phyloP scores from a whole-genome alignment of 2,888 invertebrate genomes.

The Mycogona germanica region DNA sequence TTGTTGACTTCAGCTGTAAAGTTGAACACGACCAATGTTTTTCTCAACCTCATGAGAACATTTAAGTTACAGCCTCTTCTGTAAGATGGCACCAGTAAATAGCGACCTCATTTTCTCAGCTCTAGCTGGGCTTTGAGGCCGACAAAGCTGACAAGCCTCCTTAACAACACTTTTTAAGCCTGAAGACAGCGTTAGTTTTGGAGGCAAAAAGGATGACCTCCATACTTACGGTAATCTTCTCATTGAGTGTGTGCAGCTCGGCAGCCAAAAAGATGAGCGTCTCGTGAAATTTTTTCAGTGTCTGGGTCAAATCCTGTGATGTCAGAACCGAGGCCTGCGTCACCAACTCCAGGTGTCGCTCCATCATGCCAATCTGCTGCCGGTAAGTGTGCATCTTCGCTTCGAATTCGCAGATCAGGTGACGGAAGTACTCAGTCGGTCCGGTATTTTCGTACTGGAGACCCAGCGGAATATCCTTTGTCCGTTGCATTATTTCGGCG shows the following conservation, averaged over 20 bases:
- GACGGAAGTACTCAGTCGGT: slow-evolving; percentile 56
- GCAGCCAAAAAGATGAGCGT: slow-evolving; percentile 79
- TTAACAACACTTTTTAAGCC: too few species aligned
- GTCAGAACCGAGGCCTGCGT: slow-evolving; percentile 50
- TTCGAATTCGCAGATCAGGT: slow-evolving; percentile 55
- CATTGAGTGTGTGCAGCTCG: slow-evolving; percentile 65
- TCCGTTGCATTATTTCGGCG: slow-evolving; percentile 64
- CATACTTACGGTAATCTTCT: slow-evolving; percentile 45
- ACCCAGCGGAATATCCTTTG: slow-evolving; percentile 60
- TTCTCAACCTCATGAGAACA: too few species aligned
- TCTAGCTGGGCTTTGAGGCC: too few species aligned
- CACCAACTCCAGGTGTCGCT: slow-evolving; percentile 54
- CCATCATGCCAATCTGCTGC: slow-evolving; percentile 56
- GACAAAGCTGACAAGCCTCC: too few species aligned
- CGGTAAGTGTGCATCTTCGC: slow-evolving; percentile 51
- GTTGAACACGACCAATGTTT: too few species aligned
- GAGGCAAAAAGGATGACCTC: too few species aligned
- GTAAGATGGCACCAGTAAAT: too few species aligned
- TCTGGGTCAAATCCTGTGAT: slow-evolving; percentile 58
- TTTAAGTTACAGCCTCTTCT: too few species aligned
- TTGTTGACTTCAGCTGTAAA: too few species aligned
- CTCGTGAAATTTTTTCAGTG: slow-evolving; percentile 70
- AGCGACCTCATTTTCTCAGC: too few species aligned
- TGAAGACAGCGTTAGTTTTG: too few species aligned
- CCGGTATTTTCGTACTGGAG: slow-evolving; percentile 62